These are phyloP conservation scores for Megaceryle torquata DNA, from an alignment of 2,113 vertebrate genomes.

Conservation along the genomic window DNA sequence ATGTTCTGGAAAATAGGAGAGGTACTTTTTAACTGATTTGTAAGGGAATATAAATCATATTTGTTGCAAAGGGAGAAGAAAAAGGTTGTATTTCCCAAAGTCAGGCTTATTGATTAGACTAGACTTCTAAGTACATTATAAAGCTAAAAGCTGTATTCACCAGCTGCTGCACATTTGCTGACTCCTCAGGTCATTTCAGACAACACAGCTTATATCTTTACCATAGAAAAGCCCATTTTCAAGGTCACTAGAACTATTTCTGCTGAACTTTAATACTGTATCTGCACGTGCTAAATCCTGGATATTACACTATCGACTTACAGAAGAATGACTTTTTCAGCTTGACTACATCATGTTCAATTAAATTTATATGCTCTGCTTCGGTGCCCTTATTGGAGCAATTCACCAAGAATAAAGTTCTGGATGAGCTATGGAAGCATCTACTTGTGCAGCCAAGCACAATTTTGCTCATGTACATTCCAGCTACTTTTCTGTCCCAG, in stretches of 20 bases:
- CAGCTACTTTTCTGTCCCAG: neutral
- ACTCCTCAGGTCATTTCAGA: constrained; percentile 39
- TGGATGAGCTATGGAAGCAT: neutral
- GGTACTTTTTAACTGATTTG: neutral
- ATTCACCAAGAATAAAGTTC: constrained; percentile 27
- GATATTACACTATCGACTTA: constrained; percentile 59
- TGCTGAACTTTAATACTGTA: constrained; percentile 46
- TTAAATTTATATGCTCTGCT: constrained; percentile 42
- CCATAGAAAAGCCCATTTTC: constrained; percentile 13
- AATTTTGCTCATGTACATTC: neutral
- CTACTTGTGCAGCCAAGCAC: neutral
- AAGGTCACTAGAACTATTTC: constrained; percentile 63
- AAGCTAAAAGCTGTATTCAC: constrained; percentile 56
- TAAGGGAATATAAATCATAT: constrained; percentile 29
- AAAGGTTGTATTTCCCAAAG: constrained; percentile 58
- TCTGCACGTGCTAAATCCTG: constrained; percentile 37
- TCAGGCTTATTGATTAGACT: constrained; percentile 69
- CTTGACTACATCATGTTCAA: constrained; percentile 25
- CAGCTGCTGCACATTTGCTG: constrained; percentile 45
- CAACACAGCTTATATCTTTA: constrained; percentile 29
- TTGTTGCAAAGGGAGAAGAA: neutral
- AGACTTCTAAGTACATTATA: constrained; percentile 51
- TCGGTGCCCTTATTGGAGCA: neutral
- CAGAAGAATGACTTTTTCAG: constrained; percentile 50
- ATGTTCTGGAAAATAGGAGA: constrained; percentile 1